Evolutionary conservation across 2,113 vertebrate genomes (phyloP).

Genomic region (Eurypyga helias): DNA sequence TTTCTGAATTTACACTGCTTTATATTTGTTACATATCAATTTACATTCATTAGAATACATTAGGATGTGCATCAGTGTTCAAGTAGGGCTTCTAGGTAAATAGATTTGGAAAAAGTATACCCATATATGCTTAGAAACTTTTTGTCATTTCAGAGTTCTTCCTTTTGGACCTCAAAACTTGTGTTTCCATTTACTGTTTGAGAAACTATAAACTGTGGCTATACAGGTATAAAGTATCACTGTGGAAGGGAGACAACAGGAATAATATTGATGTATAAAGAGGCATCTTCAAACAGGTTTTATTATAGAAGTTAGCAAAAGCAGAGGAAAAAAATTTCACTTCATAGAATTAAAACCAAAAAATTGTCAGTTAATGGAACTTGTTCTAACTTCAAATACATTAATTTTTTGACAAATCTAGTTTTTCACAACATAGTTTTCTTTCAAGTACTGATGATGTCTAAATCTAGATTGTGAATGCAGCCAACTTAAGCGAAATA

Average conservation of each 20-base stretch:
- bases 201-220: not conserved
- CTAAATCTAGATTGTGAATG: not conserved
- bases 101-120: not conserved
- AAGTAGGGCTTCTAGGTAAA: not conserved
- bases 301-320: not conserved
- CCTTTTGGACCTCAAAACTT: not conserved
- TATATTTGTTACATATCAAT: not conserved
- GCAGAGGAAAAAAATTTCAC: not conserved
- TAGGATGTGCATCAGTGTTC: not conserved
- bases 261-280: not conserved
- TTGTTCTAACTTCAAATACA: not conserved
- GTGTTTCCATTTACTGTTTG: not conserved
- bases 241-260: not conserved
- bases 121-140: not conserved
- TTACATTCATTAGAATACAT: not conserved
- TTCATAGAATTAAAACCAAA: not conserved
- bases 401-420: not conserved
- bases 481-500: not conserved
- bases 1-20: not conserved
- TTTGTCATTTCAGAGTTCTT: not conserved
- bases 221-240: fast-evolving
- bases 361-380: not conserved
- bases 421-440: not conserved
- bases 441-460: not conserved
- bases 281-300: not conserved